Evolutionary conservation across 2,888 invertebrate species (phyloP), one percentile per base, ranked within the genome.

Genomic region (Latheticus oryzae): DNA sequence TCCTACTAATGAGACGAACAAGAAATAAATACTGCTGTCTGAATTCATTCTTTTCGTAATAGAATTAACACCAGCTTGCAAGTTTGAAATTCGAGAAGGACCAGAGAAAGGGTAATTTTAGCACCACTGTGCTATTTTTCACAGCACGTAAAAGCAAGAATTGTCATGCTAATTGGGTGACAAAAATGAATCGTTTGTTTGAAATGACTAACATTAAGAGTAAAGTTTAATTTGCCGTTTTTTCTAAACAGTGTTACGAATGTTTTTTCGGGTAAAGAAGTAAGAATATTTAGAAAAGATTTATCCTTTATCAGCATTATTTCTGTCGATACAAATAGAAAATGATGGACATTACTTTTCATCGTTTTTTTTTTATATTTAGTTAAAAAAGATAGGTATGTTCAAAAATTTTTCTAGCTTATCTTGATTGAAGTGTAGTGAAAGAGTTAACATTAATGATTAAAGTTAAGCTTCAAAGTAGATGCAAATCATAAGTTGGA

Each of bases 401-500:
- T n/a, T n/a, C n/a, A n/a, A n/a, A n/a, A n/a, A n/a, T n/a, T n/a
- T n/a, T n/a, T n/a, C n/a, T n/a, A n/a, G 21, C n/a, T n/a, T n/a
- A n/a, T n/a, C n/a, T n/a, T n/a, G n/a, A 16, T n/a, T 50, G 50
- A 38, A 50, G 37, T 12, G 28, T 37, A 50, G 19, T 38, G 38
- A 38, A 38, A 50, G 38, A 38, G 38, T 37, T 50, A 38, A 38
- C 50, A 50, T 50, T 50, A 38, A 50, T 50, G 37, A 50, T 50
- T 37, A 19, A 38, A 37, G 37, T 48, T 50, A 50, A 50, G 50
- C 50, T 38, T 50, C 38, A 50, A 50, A 50, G 38, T 38, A 38
- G 38, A 50, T 50, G 50, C 50, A 50, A 50, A 50, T 50, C 50
- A 50, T 50, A 50, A 50, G 50, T 28, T 38, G 50, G 50, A 38